Percentiles rank a stretch among this genome's conserved stretches.
These are phyloP conservation scores for Taeniopygia guttata DNA, from an alignment of 2,797 vertebrate species.

Conservation along the genomic window DNA sequence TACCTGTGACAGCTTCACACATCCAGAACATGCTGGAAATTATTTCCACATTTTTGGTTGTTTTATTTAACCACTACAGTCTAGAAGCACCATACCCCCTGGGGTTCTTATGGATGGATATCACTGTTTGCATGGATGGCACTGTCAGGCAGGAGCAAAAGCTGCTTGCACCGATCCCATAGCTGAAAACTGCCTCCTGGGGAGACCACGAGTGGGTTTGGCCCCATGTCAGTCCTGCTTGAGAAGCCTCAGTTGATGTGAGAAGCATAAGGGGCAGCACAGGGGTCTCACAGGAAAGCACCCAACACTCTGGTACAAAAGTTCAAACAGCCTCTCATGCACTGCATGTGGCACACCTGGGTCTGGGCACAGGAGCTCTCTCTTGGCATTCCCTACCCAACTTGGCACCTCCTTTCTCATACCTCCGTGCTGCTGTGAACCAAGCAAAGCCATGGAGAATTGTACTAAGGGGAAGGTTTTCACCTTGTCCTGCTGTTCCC, in stretches of 20 bases:
- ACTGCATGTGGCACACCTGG: accelerated
- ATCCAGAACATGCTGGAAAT: neutral
- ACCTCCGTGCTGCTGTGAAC: neutral
- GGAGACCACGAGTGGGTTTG: accelerated
- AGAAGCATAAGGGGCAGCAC: neutral
- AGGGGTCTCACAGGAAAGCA: accelerated
- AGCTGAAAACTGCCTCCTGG: neutral
- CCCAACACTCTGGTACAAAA: accelerated
- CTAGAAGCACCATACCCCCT: neutral
- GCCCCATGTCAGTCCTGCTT: neutral
- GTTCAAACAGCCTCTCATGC: neutral
- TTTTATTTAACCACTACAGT: neutral
- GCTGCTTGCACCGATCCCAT: accelerated
- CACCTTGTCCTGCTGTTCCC: neutral
- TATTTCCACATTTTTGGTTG: neutral
- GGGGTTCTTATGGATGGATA: neutral
- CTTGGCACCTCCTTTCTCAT: neutral
- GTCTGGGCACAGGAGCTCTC: neutral
- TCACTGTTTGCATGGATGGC: neutral
- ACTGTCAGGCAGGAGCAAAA: neutral
- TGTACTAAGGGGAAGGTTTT: neutral
- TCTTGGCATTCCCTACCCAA: neutral
- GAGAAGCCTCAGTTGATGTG: neutral
- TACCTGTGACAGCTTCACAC: neutral
- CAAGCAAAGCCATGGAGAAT: accelerated